Evolutionary conservation across 2,113 vertebrate genomes (phyloP).

Genomic region (Nannobrachium achirus): DNA sequence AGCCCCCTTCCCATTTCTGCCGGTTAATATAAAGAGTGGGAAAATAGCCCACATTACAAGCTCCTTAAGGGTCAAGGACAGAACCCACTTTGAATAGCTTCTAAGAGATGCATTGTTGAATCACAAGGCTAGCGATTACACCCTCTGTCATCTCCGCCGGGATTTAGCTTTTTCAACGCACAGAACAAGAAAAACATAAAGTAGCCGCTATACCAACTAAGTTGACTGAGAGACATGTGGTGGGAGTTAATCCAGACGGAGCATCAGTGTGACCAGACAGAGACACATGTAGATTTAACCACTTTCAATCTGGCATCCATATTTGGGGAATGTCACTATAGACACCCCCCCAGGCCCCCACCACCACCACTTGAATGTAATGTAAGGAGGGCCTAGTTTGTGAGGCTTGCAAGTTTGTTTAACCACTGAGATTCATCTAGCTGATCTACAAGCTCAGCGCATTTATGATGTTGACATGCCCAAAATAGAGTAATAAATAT

Average conservation of each 20-base stretch:
- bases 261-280: slow-evolving; percentile 61
- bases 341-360: too few relatives aligned
- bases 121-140: slow-evolving; percentile 85
- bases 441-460: too few relatives aligned
- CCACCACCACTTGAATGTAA: too few relatives aligned
- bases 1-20: slow-evolving; percentile 30
- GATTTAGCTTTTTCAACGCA: slow-evolving; percentile 72
- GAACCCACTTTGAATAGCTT: slow-evolving; percentile 78
- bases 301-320: too few relatives aligned
- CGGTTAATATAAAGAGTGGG: slow-evolving; percentile 78
- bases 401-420: too few relatives aligned
- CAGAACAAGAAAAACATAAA: slow-evolving; percentile 65
- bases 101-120: slow-evolving; percentile 81
- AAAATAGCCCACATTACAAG: slow-evolving; percentile 84
- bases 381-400: too few relatives aligned
- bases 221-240: slow-evolving; percentile 70
- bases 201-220: slow-evolving; percentile 61
- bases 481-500: too few relatives aligned
- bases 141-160: slow-evolving; percentile 81
- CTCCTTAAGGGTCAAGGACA: slow-evolving; percentile 88
- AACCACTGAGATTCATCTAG: too few relatives aligned
- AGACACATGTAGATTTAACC: slow-evolving; percentile 60
- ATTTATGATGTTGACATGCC: too few relatives aligned
- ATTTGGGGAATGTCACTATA: too few relatives aligned
- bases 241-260: slow-evolving; percentile 76